Evolutionary conservation across 2,113 vertebrate species (phyloP), one percentile per base, ranked within the genome.

Genomic region (Engraulis encrasicolus): DNA sequence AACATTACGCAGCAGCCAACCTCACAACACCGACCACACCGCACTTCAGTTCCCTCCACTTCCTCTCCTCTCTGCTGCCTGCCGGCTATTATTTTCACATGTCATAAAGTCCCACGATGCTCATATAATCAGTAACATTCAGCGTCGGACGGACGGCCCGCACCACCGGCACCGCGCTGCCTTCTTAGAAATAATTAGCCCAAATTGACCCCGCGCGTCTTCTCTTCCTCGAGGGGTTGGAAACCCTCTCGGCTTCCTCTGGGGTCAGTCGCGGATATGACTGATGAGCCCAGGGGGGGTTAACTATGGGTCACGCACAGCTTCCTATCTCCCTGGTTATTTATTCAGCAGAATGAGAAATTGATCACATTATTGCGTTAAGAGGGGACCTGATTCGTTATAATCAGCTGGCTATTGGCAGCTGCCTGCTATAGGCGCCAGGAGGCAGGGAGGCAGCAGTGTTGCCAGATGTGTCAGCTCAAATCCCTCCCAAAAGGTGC

Each of bases 271-370:
- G 89, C 93, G 93, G 94, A 96, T 98, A 97, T 97, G 96, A 99
- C 97, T 97, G 96, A 98, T 96, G 96, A 97, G 95, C 92, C 85
- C 45, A n/a, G n/a, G 40, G 93, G 91, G 95, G 98, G 97, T 99
- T 96, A 98, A 95, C 95, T 61, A 94, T 77, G 54, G 97, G 97
- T 99, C 98, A 98, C 91, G 90, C 94, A 92, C 91, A 92, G 93
- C 91, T 96, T 94, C 96, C 96, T 93, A 94, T 97, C 95, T 96
- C 95, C 94, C 95, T 94, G 94, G 95, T 97, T 97, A 99, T 99
- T 99, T 98, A 98, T 99, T 97, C 96, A 97, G 96, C 87, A 96
- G 96, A 98, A 99, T 97, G 97, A 97, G 97, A 98, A 98, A 99
- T 99, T 99, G 97, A 99, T 99, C 97, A 98, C 96, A 96, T 99